These are phyloP conservation scores for Meriones unguiculatus DNA, from an alignment of 2,113 vertebrate genomes.

Conservation along the genomic window DNA sequence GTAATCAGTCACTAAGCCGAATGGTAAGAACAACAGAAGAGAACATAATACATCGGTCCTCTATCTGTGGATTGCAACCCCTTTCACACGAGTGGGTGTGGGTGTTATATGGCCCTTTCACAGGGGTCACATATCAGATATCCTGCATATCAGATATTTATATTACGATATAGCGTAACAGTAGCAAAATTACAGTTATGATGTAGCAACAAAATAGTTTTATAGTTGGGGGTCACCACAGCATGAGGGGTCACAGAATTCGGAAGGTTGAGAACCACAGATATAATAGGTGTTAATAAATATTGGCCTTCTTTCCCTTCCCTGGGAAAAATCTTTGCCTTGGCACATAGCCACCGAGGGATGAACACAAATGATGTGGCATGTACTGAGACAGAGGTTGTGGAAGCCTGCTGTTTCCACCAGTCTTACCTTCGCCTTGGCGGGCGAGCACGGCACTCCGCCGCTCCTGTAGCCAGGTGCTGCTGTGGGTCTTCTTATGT, in stretches of 20 bases:
- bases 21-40: rapidly evolving
- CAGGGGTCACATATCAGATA: neutral
- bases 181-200: neutral
- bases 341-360: rapidly evolving
- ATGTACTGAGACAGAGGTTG: neutral
- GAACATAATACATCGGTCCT: neutral
- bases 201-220: neutral
- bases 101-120: neutral
- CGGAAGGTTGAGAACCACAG: neutral
- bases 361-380: neutral
- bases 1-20: no score
- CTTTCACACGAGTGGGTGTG: neutral
- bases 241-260: neutral
- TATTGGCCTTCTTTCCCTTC: neutral
- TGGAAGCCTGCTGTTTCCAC: rapidly evolving
- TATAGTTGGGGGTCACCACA: neutral
- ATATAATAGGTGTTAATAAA: neutral
- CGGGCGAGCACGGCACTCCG: no score
- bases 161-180: no score
- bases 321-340: neutral
- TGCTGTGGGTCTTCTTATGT: neutral
- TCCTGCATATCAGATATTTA: neutral
- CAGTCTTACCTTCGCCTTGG: neutral
- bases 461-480: no score
- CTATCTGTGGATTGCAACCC: neutral